Evolutionary conservation across 2,888 invertebrate species (phyloP).

Genomic region (Branchellion lobata): DNA sequence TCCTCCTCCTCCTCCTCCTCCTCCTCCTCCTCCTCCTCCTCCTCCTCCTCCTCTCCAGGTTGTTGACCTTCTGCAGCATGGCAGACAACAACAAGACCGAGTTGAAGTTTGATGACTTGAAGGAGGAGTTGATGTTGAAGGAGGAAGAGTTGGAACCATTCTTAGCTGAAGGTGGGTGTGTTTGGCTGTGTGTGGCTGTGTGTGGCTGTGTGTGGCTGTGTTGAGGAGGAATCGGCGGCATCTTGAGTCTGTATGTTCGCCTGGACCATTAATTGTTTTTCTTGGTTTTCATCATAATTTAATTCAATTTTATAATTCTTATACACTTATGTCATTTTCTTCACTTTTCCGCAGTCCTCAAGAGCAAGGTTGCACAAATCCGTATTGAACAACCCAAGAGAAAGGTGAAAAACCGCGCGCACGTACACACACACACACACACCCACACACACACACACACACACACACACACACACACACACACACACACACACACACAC

Average conservation of each 20-base stretch:
- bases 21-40: background rate
- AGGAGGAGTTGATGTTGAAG: slow-evolving; percentile 80
- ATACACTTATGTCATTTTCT: background rate
- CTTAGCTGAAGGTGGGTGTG: slow-evolving; percentile 81
- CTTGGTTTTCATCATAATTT: background rate
- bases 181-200: background rate
- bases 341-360: slow-evolving; percentile 65
- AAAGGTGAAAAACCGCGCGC: slow-evolving; percentile 66
- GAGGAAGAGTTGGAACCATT: slow-evolving; percentile 90
- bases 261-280: too few relatives aligned
- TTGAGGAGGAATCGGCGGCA: background rate
- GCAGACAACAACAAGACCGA: slow-evolving; percentile 90
- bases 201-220: background rate
- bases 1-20: too few relatives aligned
- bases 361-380: slow-evolving; percentile 84
- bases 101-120: slow-evolving; percentile 85
- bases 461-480: background rate
- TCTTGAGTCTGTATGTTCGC: background rate
- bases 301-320: background rate
- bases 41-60: slow-evolving; percentile 63
- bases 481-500: background rate
- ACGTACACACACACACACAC: background rate
- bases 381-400: slow-evolving; percentile 86
- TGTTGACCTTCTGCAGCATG: slow-evolving; percentile 94
- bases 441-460: background rate